phyloP scores from a whole-genome alignment of 2,113 vertebrate species.

The Cranoglanis bouderius region DNA sequence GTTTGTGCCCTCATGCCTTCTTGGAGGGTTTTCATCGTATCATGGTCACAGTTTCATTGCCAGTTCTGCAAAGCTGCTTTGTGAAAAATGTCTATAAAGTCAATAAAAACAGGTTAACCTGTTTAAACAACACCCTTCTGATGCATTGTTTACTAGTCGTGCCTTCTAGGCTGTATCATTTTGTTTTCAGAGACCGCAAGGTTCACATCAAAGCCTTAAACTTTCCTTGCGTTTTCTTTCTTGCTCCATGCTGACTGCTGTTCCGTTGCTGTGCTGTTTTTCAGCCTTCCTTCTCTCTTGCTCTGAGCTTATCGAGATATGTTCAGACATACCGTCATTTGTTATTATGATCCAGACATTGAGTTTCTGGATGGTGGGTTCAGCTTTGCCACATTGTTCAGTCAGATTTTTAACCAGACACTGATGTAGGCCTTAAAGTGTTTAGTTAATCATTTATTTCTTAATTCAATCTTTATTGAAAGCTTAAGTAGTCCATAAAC shows the following conservation, averaged over 20 bases:
- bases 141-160: not conserved
- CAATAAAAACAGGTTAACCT: not conserved
- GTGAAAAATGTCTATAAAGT: not conserved
- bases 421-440: not conserved
- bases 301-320: not conserved
- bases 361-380: slow-evolving; percentile 4
- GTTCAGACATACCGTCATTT: slow-evolving; percentile 31
- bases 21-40: not conserved
- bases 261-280: slow-evolving; percentile 1
- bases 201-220: slow-evolving; percentile 11
- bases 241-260: slow-evolving; percentile 14
- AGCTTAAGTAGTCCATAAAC: not conserved
- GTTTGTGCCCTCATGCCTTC: not conserved
- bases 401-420: not conserved
- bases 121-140: not conserved
- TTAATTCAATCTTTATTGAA: not conserved
- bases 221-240: slow-evolving; percentile 3
- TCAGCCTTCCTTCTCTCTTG: not conserved
- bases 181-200: slow-evolving; percentile 3
- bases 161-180: slow-evolving; percentile 14
- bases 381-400: not conserved
- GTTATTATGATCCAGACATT: slow-evolving; percentile 6
- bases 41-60: not conserved
- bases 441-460: not conserved
- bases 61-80: not conserved